These are phyloP conservation scores for Andrena fulva DNA, from an alignment of 2,888 invertebrate species.

Conservation along the genomic window DNA sequence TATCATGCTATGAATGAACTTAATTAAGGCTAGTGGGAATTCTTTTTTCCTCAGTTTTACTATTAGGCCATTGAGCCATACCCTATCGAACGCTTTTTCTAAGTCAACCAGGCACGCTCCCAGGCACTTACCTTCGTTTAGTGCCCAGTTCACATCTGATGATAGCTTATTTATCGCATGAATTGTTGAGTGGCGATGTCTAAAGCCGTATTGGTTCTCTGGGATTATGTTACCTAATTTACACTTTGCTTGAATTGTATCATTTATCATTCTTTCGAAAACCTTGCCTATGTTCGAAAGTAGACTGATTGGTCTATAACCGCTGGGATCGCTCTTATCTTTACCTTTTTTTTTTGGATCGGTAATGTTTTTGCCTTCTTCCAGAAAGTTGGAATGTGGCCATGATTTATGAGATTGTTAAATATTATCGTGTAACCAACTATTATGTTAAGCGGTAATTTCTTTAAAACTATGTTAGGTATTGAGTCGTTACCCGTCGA, in stretches of 20 bases:
- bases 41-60: conserved; percentile 31
- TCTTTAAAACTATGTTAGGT: neutral
- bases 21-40: conserved; percentile 25
- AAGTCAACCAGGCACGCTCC: conserved; percentile 49
- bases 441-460: neutral
- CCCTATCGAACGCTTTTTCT: conserved; percentile 50
- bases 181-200: conserved; percentile 33
- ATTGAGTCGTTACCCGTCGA: conserved; percentile 18
- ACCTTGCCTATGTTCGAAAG: conserved; percentile 51
- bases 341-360: neutral
- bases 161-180: conserved; percentile 50
- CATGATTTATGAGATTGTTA: neutral
- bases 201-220: conserved; percentile 46
- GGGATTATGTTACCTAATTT: conserved; percentile 21
- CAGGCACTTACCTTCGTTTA: conserved; percentile 15
- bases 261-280: conserved; percentile 49
- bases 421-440: neutral
- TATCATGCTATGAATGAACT: conserved; percentile 36
- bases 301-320: conserved; percentile 50
- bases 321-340: neutral
- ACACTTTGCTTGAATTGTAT: conserved; percentile 7
- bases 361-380: no score
- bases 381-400: conserved; percentile 17
- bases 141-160: conserved; percentile 30
- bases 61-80: conserved; percentile 20